phyloP scores from a whole-genome alignment of 1,140 invertebrate species.

The Tribolium castaneum region DNA sequence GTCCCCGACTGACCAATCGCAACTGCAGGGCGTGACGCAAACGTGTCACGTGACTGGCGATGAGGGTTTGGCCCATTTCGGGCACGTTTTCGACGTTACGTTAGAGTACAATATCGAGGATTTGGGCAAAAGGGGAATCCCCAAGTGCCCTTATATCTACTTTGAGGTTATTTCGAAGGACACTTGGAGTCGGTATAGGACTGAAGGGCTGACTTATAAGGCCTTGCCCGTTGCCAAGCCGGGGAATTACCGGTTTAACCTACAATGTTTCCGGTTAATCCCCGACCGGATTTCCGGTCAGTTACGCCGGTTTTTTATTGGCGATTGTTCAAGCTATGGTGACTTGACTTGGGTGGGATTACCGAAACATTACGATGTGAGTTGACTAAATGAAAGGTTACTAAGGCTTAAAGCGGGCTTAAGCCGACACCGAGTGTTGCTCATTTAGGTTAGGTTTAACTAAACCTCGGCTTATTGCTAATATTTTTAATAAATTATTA shows the following conservation, averaged over 20 bases:
- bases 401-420: too few relatives aligned
- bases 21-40: conserved; percentile 54
- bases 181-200: conserved; percentile 55
- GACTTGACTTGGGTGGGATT: conserved; percentile 56
- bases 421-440: too few relatives aligned
- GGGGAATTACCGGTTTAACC: conserved; percentile 50
- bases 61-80: conserved; percentile 51
- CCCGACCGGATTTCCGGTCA: conserved; percentile 42
- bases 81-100: conserved; percentile 54
- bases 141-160: conserved; percentile 55
- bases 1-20: conserved; percentile 42
- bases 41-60: conserved; percentile 48
- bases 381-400: neutral
- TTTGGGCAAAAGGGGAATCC: conserved; percentile 24
- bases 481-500: too few relatives aligned
- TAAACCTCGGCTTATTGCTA: too few relatives aligned
- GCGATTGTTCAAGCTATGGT: conserved; percentile 57
- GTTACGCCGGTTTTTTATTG: conserved; percentile 59
- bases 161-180: conserved; percentile 60
- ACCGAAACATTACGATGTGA: conserved; percentile 52
- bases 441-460: too few relatives aligned
- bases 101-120: conserved; percentile 54
- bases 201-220: conserved; percentile 58
- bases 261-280: conserved; percentile 56
- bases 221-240: conserved; percentile 54